These are phyloP conservation scores for Lutjanus campechanus DNA, from an alignment of 2,797 vertebrate species.

Conservation along the genomic window DNA sequence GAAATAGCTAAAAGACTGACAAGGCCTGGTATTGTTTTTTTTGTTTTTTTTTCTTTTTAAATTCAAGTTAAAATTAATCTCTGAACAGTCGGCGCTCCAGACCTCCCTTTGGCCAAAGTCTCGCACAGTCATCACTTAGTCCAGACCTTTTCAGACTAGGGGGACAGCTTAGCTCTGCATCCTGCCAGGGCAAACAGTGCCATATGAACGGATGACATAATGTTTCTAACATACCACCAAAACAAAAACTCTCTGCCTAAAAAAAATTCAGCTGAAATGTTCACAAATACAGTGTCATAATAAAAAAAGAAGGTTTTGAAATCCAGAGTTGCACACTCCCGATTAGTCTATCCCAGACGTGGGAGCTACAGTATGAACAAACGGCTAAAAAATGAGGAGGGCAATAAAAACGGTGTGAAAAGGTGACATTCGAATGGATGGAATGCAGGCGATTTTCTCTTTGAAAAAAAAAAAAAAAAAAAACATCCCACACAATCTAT, in stretches of 20 bases:
- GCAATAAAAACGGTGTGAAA: conserved; percentile 63
- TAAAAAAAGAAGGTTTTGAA: conserved; percentile 50
- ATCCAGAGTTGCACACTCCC: conserved; percentile 62
- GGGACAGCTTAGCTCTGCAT: conserved; percentile 52
- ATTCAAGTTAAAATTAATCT: conserved; percentile 58
- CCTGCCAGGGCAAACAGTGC: conserved; percentile 70
- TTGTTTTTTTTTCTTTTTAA: conserved; percentile 22
- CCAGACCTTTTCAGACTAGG: conserved; percentile 61
- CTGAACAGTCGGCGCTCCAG: conserved; percentile 63
- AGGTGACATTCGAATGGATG: conserved; percentile 83
- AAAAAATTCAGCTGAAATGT: conserved; percentile 70
- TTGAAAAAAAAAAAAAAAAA: conserved; percentile 33
- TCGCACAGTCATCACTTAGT: conserved; percentile 64
- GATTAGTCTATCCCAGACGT: conserved; percentile 31
- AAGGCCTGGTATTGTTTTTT: conserved; percentile 45
- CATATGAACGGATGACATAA: conserved; percentile 69
- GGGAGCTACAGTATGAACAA: conserved; percentile 70
- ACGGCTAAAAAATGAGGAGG: conserved; percentile 52
- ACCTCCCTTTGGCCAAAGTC: conserved; percentile 70
- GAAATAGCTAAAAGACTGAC: conserved; percentile 45
- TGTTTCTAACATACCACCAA: conserved; percentile 65
- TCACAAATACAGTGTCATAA: conserved; percentile 76
- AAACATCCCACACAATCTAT: conserved; percentile 85
- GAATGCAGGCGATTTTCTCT: conserved; percentile 84
- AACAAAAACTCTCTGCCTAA: conserved; percentile 41